These are phyloP conservation scores for Periplaneta americana DNA, from an alignment of 1,140 invertebrate species.

Conservation along the genomic window DNA sequence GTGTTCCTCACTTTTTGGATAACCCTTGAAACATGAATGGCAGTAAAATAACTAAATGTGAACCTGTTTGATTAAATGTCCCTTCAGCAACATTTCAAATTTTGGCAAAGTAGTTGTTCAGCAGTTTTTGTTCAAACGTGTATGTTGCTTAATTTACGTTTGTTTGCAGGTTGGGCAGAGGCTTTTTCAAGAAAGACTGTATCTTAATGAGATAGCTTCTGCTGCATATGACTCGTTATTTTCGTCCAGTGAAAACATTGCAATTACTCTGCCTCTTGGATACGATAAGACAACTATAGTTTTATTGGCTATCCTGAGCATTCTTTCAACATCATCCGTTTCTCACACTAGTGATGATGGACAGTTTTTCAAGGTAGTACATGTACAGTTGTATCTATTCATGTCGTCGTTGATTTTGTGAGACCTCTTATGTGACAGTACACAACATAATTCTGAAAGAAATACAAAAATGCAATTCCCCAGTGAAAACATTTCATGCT, in stretches of 20 bases:
- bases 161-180: background rate
- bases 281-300: background rate
- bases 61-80: too few relatives aligned
- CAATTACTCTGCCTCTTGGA: background rate
- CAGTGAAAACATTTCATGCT: too few relatives aligned
- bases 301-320: background rate
- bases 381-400: too few relatives aligned
- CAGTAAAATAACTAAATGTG: too few relatives aligned
- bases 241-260: background rate
- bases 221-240: background rate
- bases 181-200: background rate
- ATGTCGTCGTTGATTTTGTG: too few relatives aligned
- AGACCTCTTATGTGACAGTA: too few relatives aligned
- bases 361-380: background rate
- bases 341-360: background rate
- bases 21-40: too few relatives aligned
- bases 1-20: too few relatives aligned
- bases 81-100: too few relatives aligned
- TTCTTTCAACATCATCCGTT: background rate
- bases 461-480: too few relatives aligned
- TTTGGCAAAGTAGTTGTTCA: too few relatives aligned
- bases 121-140: background rate
- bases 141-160: background rate
- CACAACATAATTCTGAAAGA: too few relatives aligned
- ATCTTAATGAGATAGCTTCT: background rate